Conservation (phyloP, 2,797 vertebrate species). For the Chloroceryle inda region DNA sequence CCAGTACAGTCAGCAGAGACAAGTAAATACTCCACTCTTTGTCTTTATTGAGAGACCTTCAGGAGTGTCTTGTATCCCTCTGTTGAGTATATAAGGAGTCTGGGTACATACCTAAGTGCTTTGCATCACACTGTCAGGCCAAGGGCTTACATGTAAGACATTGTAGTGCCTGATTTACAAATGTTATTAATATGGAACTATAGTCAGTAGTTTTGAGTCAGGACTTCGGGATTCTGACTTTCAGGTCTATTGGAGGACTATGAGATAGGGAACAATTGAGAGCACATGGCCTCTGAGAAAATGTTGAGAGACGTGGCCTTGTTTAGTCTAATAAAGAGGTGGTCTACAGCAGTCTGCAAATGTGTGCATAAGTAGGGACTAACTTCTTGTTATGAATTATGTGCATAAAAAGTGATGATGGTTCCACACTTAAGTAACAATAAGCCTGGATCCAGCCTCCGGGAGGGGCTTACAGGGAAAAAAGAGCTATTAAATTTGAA, state of each 20-base stretch:
- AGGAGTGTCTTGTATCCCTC: not conserved
- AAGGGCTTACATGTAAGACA: not conserved
- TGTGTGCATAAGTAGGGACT: accelerated
- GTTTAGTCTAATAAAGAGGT: not conserved
- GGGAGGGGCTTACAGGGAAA: not conserved
- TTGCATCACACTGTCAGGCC: not conserved
- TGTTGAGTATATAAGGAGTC: not conserved
- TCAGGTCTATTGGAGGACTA: not conserved
- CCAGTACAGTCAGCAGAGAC: not conserved
- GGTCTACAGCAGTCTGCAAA: not conserved
- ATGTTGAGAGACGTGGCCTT: not conserved
- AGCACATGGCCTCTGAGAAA: not conserved
- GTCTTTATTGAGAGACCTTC: accelerated
- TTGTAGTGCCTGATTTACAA: not conserved
- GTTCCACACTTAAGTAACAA: not conserved
- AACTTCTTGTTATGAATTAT: not conserved
- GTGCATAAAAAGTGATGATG: not conserved
- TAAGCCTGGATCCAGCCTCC: not conserved
- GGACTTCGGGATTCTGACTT: not conserved
- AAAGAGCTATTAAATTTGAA: not conserved
- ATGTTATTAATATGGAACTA: not conserved
- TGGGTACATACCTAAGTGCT: not conserved
- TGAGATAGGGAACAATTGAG: not conserved
- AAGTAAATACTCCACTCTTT: not conserved
- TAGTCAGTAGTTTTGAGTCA: not conserved